Evolutionary conservation across 37 sponge, comb jelly and placozoan genomes (phyloP), one percentile per base, ranked within the genome.

Genomic region (Bolinopsis microptera): DNA sequence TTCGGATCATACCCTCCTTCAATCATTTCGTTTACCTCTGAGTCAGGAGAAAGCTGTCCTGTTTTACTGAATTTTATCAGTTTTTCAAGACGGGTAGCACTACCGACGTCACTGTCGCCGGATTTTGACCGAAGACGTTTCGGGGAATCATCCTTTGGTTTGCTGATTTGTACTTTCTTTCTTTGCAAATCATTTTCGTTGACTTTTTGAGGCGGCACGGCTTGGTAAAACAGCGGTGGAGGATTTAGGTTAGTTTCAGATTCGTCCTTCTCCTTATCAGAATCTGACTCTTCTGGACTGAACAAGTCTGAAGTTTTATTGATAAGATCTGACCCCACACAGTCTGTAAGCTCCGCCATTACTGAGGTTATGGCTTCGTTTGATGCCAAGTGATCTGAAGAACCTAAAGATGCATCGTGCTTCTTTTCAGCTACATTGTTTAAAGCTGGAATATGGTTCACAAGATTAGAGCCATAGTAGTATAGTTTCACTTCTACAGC

Each of bases 221-320:
- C 90, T 86, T 86, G 61, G 48, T 86, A 86, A 27, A 86, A 86
- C 27, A 86, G 30, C 27, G 90, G 90, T 3, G 90, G 90, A 21
- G 90, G 90, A 27, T 86, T 86, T 3, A 86, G 26, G 22, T 86
- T 38, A 9, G 41, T 3, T 30, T 86, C 90, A 40, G 32, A 8
- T 40, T 34, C 24, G 31, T 41, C 41, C 31, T 3, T 3, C 75
- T 72, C 75, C 61, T 41, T 41, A 8, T 86, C 90, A 9, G 80
- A 77, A 32, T 77, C 80, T 24, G 74, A 28, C 33, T 27, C 22
- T 1, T 77, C 80, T 33, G 80, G 80, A 34, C 33, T 77, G 36
- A 9, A 16, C 18, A 77, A 32, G 13, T 77, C 80, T 0, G 80
- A 32, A 32, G 80, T 77, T 48, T 48, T 48, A 13, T 48, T 48